These are phyloP conservation scores for Marasmarcha lunaedactyla DNA, from an alignment of 2,888 invertebrate genomes.

Conservation along the genomic window DNA sequence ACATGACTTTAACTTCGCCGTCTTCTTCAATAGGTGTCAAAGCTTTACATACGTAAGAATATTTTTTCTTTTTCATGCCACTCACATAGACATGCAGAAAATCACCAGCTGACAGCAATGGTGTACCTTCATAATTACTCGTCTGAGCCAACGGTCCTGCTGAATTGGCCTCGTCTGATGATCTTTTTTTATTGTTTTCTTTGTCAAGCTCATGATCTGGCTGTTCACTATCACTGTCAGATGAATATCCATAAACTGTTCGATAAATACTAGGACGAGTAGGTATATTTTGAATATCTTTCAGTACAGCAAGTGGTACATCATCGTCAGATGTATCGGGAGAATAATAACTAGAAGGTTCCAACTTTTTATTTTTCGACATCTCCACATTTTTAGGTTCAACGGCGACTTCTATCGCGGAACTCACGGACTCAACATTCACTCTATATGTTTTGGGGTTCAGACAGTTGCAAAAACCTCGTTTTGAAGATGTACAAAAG, in stretches of 20 bases:
- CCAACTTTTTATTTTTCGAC: not conserved
- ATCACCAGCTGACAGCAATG: slow-evolving; percentile 1
- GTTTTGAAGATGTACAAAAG: too few species aligned
- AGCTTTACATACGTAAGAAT: too few species aligned
- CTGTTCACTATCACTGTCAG: too few species aligned
- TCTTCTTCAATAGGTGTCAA: too few species aligned
- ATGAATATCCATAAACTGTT: too few species aligned
- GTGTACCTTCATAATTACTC: too few species aligned
- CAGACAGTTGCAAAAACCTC: not conserved
- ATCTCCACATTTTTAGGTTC: not conserved
- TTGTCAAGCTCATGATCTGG: too few species aligned
- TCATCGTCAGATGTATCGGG: slow-evolving; percentile 1
- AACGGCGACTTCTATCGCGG: not conserved
- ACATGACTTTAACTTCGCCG: too few species aligned
- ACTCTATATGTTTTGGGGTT: slow-evolving; percentile 3
- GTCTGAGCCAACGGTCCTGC: not conserved
- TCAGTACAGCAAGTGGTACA: slow-evolving; percentile 1
- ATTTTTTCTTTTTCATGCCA: too few species aligned
- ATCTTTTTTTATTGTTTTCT: not conserved
- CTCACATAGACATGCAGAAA: slow-evolving; percentile 4
- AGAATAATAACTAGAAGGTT: too few species aligned
- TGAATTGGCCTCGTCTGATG: not conserved
- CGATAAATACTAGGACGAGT: too few species aligned
- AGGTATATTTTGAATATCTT: not conserved
- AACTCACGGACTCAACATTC: not conserved